These are phyloP conservation scores for Xiphophorus birchmanni DNA, from an alignment of 2,797 vertebrate species.

Conservation along the genomic window DNA sequence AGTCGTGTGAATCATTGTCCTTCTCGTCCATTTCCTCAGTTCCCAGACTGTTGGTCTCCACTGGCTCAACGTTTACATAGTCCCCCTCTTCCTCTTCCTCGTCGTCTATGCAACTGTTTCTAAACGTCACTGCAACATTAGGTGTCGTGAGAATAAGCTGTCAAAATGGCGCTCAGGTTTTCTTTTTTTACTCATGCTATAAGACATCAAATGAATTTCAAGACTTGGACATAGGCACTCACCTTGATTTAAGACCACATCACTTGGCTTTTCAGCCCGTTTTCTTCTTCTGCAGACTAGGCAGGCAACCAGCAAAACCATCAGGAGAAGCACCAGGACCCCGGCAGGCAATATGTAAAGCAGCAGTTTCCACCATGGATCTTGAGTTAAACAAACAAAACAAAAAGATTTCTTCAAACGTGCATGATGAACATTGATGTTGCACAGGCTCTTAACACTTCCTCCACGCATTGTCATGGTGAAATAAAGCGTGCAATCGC, in stretches of 20 bases:
- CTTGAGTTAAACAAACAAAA: background rate
- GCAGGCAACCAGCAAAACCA: conserved; percentile 1
- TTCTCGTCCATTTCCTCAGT: background rate
- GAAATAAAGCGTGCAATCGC: background rate
- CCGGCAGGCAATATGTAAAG: background rate
- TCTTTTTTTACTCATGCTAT: background rate
- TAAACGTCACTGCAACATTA: background rate
- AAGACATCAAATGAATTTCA: background rate
- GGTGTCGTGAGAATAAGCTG: background rate
- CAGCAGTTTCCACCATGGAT: background rate
- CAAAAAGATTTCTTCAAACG: background rate
- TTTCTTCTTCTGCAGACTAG: conserved; percentile 4
- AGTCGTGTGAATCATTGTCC: background rate
- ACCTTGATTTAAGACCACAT: conserved; percentile 3
- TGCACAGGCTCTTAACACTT: background rate
- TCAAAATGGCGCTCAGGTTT: background rate
- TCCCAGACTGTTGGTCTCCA: background rate
- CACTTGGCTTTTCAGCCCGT: background rate
- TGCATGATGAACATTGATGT: background rate
- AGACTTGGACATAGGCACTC: background rate
- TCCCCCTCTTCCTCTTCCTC: conserved; percentile 9
- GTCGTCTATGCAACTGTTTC: background rate
- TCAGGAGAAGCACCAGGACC: background rate
- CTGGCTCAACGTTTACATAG: conserved; percentile 8
- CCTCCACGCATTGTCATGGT: background rate